A percentile compares a stretch with the other conserved stretches of the same genome.
Conservation (phyloP, 92 coral and sea anemone genomes). For the Paramuricea clavata region DNA sequence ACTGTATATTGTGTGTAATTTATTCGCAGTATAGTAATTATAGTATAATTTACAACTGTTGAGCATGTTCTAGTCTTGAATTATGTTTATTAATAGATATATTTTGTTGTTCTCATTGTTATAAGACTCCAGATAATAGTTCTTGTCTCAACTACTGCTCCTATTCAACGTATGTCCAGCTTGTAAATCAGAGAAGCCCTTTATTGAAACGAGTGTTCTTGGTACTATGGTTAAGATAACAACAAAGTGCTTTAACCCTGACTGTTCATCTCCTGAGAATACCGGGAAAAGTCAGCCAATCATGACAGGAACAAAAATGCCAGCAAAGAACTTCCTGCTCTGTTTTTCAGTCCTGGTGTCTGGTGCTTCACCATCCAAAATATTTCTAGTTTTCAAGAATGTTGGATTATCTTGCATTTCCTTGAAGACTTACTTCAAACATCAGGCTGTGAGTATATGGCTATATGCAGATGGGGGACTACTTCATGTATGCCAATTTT, state of each 20-base stretch:
- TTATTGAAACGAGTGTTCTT: slow-evolving; percentile 43
- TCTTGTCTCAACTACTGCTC: slow-evolving; percentile 61
- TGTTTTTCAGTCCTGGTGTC: slow-evolving; percentile 61
- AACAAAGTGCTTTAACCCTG: slow-evolving; percentile 51
- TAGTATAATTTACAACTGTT: no score
- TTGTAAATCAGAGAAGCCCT: slow-evolving; percentile 56
- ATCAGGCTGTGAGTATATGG: slow-evolving; percentile 73
- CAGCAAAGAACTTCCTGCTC: slow-evolving; percentile 63
- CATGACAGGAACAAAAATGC: slow-evolving; percentile 60
- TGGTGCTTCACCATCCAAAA: slow-evolving; percentile 63
- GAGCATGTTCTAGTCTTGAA: no score
- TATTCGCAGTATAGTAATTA: no score
- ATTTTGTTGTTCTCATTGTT: not conserved
- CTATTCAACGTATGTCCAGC: slow-evolving; percentile 67
- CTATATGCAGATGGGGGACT: no score
- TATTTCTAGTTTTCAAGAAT: slow-evolving; percentile 41
- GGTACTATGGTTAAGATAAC: slow-evolving; percentile 69
- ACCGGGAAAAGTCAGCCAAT: slow-evolving; percentile 67
- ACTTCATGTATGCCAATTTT: no score
- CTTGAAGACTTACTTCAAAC: slow-evolving; percentile 65
- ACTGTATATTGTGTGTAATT: no score
- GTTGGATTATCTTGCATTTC: slow-evolving; percentile 53
- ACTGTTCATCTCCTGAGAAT: slow-evolving; percentile 55
- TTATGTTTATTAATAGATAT: no score
- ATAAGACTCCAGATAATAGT: not conserved